Evolutionary conservation across 2,797 vertebrate genomes (phyloP).

Genomic region (Lacerta viridis): DNA sequence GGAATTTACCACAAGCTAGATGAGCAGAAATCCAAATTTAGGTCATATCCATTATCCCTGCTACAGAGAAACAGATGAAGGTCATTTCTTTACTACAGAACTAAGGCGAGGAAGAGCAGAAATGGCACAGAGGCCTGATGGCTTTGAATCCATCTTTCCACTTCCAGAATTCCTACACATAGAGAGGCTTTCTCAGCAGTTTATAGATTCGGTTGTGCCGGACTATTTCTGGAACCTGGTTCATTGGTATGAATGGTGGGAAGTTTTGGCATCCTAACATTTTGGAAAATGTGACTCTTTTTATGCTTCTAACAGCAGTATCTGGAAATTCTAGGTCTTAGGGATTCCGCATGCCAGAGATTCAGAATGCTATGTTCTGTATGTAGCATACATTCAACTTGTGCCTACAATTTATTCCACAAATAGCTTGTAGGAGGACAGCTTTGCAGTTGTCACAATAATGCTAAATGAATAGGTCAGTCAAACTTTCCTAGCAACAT

Average conservation of each 20-base stretch:
- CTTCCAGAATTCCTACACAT: background rate
- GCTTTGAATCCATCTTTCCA: background rate
- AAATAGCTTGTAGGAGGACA: background rate
- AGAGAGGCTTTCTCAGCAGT: background rate
- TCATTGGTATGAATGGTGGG: background rate
- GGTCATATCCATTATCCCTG: background rate
- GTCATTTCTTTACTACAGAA: background rate
- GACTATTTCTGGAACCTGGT: background rate
- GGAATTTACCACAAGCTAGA: background rate
- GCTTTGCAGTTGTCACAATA: conserved; percentile 12
- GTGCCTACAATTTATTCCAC: background rate
- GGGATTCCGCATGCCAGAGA: background rate
- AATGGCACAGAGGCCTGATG: background rate
- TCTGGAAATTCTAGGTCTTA: background rate
- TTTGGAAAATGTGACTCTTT: conserved; percentile 18
- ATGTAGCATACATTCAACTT: background rate
- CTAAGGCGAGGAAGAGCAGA: background rate
- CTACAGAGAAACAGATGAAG: background rate
- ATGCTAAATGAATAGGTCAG: background rate
- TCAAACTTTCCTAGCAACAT: background rate
- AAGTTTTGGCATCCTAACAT: background rate
- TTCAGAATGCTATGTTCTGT: background rate
- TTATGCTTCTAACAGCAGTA: background rate
- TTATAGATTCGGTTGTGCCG: background rate
- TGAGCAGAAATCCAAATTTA: background rate